Evolutionary conservation across 2,113 vertebrate species (phyloP).

Genomic region (Axis porcinus): DNA sequence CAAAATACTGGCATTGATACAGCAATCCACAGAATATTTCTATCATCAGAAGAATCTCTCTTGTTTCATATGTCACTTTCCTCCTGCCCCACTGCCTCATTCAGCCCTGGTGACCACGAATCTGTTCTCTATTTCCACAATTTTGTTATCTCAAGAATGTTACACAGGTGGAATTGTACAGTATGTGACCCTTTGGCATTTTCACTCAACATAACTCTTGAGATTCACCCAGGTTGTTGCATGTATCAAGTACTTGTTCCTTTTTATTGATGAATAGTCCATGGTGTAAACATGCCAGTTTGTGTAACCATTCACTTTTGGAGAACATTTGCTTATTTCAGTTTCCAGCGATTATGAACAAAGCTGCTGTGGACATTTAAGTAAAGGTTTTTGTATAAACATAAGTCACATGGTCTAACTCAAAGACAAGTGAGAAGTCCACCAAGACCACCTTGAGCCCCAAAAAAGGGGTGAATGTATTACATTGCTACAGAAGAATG

Average conservation of each 20-base stretch:
- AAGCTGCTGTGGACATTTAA: neutral
- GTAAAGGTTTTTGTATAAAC: neutral
- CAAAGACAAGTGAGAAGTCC: neutral
- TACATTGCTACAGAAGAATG: neutral
- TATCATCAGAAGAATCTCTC: neutral
- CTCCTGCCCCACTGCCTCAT: neutral
- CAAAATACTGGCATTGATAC: neutral
- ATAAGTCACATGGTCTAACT: neutral
- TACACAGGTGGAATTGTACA: neutral
- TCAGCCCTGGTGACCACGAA: neutral
- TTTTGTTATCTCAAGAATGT: neutral
- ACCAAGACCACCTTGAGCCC: neutral
- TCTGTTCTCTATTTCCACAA: neutral
- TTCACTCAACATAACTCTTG: neutral
- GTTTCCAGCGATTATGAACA: neutral
- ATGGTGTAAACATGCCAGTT: neutral
- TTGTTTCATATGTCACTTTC: neutral
- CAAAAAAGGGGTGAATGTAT: neutral
- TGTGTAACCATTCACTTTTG: neutral
- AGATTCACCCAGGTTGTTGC: neutral
- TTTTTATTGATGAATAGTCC: neutral
- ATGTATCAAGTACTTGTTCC: neutral
- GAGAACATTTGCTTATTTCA: neutral
- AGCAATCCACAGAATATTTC: neutral
- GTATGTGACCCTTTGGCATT: neutral